Base-by-base conservation (phyloP, 2,113 vertebrate genomes). In the Dicaeum eximium region DNA sequence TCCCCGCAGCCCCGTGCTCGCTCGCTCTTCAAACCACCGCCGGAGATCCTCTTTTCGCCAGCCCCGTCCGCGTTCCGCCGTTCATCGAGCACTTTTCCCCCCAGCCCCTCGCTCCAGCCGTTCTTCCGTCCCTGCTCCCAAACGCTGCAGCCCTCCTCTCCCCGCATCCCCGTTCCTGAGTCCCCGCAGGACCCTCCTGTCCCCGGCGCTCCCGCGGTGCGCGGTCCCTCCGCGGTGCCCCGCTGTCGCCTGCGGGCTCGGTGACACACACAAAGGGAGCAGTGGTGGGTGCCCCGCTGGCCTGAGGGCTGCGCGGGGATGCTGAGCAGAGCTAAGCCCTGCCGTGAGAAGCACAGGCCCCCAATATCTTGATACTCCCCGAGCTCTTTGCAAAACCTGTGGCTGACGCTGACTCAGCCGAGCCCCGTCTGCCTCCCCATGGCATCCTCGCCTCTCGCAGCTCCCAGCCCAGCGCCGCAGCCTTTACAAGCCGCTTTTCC, bases 261-360 rank as follows among this genome's bases (percentile, higher is more conserved):
- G 15, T 31, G 11, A 3, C 30, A 7, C 23, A 3, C 42, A 14
- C 35, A 30, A 9, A n/a, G 61, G 38, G 80, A 48, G 33, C 14
- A 50, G 42, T 48, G 7, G 6, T 7, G 79, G 17, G 15, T 71
- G 56, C 25, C 57, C 47, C 74, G 6, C 48, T 7, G 3, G 9
- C 25, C 30, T 4, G 33, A 15, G 51, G 10, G 5, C 66, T 21
- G 37, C 31, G 3, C 2, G n/a, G 66, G 67, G 38, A 16, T 83
- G 62, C 64, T 15, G 64, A 65, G 45, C n/a, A 73, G 16, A 66
- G 31, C 45, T 30, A 3, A 33, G 15, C 25, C 7, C 24, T 11
- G 3, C 20, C 30, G 0, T 21, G 5, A 44, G 16, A 12, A 93
- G 9, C 47, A 8, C 30, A 13, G 21, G 0, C 4, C 9, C 60